Evolutionary conservation across 2,797 vertebrate species (phyloP), one percentile per base, ranked within the genome.

Genomic region (Poecilia velifera): DNA sequence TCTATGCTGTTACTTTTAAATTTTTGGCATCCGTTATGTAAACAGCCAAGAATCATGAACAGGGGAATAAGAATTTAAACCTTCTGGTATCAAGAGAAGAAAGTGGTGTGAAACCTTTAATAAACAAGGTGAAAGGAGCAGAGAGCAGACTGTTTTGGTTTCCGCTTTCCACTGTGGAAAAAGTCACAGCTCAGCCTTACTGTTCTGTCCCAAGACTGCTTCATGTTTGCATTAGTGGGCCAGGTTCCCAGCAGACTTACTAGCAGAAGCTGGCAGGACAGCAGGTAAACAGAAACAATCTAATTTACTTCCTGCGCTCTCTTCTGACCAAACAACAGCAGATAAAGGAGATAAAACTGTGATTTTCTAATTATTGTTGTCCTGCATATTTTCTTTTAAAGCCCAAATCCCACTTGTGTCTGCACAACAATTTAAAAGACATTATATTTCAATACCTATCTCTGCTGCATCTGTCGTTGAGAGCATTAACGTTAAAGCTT

Each of bases 181-280:
- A 76, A 70, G 22, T 53, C 41, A 75, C 16, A 73, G 83, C 76
- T 82, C 82, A 81, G 74, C 80, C 73, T 81, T 83, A 79, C 22
- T 71, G 51, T 71, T 39, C 13, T 73, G 49, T 25, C 0, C 28
- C n/a, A 41, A 75, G 39, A 82, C 78, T 49, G 80, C 86, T 74
- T 6, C 7, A 46, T 84, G 76, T 85, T 80, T 51, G 84, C 86
- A 84, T 90, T 82, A 53, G 70, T 89, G 10, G 43, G 41, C 9
- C 10, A 14, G 31, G 49, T 72, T 55, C 55, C 20, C 82, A 89
- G 87, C 78, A 90, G 88, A 82, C 31, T 55, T 72, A 80, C 55
- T 76, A 20, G 28, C 18, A 22, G 18, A 45, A 57, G 41, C 20
- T 43, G 59, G 36, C 4, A 9, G 1, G 3, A 64, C 41, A 45